These are phyloP conservation scores for Leuciscus idus DNA, from an alignment of 2,113 vertebrate genomes.

Conservation along the genomic window DNA sequence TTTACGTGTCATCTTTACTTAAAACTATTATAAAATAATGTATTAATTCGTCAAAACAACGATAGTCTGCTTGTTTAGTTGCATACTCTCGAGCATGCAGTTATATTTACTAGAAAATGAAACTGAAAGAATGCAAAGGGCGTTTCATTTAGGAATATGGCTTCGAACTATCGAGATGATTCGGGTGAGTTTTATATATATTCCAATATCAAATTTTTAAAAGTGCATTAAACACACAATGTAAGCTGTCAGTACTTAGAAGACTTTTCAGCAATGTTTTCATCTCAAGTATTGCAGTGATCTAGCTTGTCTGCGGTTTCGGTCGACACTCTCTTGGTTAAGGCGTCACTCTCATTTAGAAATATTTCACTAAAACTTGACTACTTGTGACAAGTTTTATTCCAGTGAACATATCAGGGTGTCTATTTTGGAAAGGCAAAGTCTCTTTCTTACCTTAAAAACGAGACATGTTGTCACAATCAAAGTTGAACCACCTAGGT, in stretches of 20 bases:
- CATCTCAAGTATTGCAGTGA: background rate
- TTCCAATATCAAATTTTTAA: background rate
- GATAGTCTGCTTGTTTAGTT: too few relatives aligned
- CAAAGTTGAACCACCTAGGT: background rate
- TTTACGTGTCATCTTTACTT: background rate
- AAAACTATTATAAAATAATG: background rate
- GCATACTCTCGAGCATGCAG: background rate
- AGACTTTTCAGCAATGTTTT: background rate
- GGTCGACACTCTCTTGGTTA: background rate
- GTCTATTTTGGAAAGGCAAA: background rate
- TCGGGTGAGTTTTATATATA: slow-evolving; percentile 11
- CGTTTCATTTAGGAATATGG: slow-evolving; percentile 24
- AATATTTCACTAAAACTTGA: background rate
- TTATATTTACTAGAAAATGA: slow-evolving; percentile 20
- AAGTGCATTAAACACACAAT: background rate
- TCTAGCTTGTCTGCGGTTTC: background rate
- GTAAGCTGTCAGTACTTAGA: background rate
- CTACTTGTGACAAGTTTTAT: background rate
- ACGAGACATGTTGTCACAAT: background rate
- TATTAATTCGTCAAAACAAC: background rate
- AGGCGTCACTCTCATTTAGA: too few relatives aligned
- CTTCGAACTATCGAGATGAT: slow-evolving; percentile 3
- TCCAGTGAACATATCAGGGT: background rate
- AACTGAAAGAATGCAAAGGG: slow-evolving; percentile 22
- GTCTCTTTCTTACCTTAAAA: background rate